Evolutionary conservation across 2,113 vertebrate species (phyloP).

Genomic region (Poeciliopsis retropinna): DNA sequence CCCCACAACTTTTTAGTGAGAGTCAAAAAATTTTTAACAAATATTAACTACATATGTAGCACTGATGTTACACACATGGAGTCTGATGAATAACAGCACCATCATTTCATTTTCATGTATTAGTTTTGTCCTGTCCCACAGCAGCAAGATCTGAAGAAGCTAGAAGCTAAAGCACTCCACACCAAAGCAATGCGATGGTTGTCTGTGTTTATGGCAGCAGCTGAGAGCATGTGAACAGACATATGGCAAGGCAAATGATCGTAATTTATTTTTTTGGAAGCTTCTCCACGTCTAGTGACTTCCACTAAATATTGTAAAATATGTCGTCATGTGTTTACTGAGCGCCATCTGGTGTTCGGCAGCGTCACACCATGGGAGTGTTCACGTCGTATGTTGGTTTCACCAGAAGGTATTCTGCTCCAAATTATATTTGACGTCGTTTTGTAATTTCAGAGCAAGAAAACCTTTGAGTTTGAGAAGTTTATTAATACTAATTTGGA

Average conservation of each 20-base stretch:
- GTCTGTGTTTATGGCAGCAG: neutral
- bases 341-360: neutral
- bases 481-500: too few species aligned
- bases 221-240: neutral
- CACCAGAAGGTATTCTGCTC: neutral
- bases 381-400: neutral
- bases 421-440: neutral
- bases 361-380: neutral
- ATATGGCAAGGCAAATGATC: neutral
- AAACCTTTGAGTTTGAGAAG: too few species aligned
- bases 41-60: too few species aligned
- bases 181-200: too few species aligned
- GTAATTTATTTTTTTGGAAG: too few species aligned
- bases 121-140: neutral
- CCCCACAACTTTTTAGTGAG: neutral
- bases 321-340: neutral
- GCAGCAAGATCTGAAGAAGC: neutral
- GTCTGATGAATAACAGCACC: too few species aligned
- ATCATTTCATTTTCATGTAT: too few species aligned
- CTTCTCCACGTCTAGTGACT: neutral
- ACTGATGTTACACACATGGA: too few species aligned
- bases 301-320: neutral
- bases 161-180: neutral
- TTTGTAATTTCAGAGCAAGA: neutral
- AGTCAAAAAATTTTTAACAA: neutral